phyloP scores from a whole-genome alignment of 2,797 vertebrate species.

The Muscicapa striata region DNA sequence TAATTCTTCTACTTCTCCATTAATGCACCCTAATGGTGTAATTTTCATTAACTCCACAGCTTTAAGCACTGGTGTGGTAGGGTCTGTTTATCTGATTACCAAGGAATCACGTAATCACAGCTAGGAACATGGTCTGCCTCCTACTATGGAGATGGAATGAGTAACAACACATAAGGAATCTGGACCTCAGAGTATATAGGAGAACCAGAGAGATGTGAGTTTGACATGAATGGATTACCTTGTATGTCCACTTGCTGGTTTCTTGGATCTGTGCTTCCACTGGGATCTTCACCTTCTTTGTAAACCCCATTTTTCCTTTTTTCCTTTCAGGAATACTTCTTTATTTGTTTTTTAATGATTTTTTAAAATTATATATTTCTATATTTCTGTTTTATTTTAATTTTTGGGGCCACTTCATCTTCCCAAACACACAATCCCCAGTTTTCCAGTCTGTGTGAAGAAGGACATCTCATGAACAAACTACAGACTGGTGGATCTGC shows the following conservation, averaged over 20 bases:
- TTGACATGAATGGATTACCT: fast-evolving
- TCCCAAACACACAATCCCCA: background rate
- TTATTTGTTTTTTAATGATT: too few species aligned
- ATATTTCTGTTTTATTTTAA: background rate
- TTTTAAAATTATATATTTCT: fast-evolving
- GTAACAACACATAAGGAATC: fast-evolving
- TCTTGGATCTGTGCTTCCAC: background rate
- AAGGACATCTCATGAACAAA: background rate
- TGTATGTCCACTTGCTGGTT: fast-evolving
- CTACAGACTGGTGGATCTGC: background rate
- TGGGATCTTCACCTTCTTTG: background rate
- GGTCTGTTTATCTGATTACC: background rate
- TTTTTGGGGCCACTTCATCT: background rate
- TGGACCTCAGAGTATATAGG: fast-evolving
- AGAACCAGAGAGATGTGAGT: background rate
- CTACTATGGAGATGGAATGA: background rate
- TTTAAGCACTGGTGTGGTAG: background rate
- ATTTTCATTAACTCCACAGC: background rate
- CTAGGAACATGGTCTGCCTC: background rate
- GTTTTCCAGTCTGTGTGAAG: background rate
- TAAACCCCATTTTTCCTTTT: background rate
- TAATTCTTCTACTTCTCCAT: background rate
- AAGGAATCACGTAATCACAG: background rate
- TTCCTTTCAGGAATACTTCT: background rate
- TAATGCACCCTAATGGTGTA: background rate